Base-by-base conservation (phyloP, 1,140 invertebrate genomes). In the Tribolium castaneum region DNA sequence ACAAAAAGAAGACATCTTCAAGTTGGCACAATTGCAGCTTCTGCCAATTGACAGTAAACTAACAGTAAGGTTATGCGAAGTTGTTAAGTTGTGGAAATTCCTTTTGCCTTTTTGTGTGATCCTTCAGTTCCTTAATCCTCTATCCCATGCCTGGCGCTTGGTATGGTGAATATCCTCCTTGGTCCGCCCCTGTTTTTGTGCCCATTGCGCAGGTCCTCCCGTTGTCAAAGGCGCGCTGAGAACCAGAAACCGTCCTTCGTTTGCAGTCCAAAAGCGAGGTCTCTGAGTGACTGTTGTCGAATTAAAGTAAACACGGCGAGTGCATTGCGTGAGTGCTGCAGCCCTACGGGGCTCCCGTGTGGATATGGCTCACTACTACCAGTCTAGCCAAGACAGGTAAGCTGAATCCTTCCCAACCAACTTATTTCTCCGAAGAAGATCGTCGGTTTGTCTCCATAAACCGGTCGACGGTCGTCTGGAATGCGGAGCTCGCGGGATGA, bases 311-410 rank as follows among this genome's bases (percentile, higher is more conserved):
- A 73, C 49, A 73, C 71, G 71, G 71, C 71, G 71, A 52, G 71
- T 73, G 49, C 12, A 52, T 73, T 78, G 72, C 73, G 77, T 70
- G 71, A 70, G 72, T 78, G 56, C 50, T 25, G 25, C 71, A 66
- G 16, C 72, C 71, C 77, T 70, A 62, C 72, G 77, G 77, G 77
- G 72, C 45, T 75, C 77, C 77, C 62, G 34, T 34, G 59, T 59
- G 75, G 78, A 77, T 77, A 80, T 80, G 78, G 78, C 71, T 30
- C 59, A 74, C 34, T 77, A 80, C 30, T 80, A 73, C 51, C 56
- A 66, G 9, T 34, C 51, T 14, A 74, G 76, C 75, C 75, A 74
- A n/a, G 78, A 80, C 34, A 52, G 77, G 78, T 80, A 80, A 80
- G 78, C 25, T 80, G 39, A 22, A 50, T 66, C 50, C 22, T 22